phyloP scores from a whole-genome alignment of 1,140 invertebrate genomes.

The Zaprionus lachaisei region DNA sequence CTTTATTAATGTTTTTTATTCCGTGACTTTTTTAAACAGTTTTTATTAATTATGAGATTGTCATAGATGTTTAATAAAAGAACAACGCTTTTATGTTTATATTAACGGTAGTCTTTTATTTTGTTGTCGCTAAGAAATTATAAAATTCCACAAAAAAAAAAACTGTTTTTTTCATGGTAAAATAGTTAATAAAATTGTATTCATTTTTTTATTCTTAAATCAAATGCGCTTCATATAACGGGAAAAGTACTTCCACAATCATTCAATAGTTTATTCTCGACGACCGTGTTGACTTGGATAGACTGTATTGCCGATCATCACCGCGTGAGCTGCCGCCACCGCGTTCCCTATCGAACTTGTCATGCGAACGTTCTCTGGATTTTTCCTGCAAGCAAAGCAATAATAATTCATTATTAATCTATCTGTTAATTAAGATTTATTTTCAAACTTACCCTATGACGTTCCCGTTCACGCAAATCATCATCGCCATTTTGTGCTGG shows the following conservation, averaged over 20 bases:
- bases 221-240: conserved; percentile 50
- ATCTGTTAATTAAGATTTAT: background rate
- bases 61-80: too few species aligned
- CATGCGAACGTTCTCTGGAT: conserved; percentile 79
- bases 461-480: conserved; percentile 73
- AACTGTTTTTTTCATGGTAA: conserved; percentile 23
- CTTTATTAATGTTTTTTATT: too few species aligned
- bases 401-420: background rate
- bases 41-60: too few species aligned
- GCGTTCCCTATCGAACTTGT: conserved; percentile 76
- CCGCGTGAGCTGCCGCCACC: conserved; percentile 55
- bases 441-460: conserved; percentile 68
- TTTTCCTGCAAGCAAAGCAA: conserved; percentile 63
- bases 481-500: conserved; percentile 83
- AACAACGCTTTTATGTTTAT: background rate
- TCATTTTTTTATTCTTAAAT: conserved; percentile 48
- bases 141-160: conserved; percentile 55
- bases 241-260: conserved; percentile 11
- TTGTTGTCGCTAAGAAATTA: conserved; percentile 56
- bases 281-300: conserved; percentile 73
- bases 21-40: too few species aligned
- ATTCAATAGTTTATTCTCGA: conserved; percentile 73
- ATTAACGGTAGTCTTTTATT: conserved; percentile 11
- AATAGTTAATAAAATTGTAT: conserved; percentile 52
- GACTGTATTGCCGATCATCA: conserved; percentile 75